Conservation (phyloP, 1,140 invertebrate species). For the Temnothorax curvispinosus region DNA sequence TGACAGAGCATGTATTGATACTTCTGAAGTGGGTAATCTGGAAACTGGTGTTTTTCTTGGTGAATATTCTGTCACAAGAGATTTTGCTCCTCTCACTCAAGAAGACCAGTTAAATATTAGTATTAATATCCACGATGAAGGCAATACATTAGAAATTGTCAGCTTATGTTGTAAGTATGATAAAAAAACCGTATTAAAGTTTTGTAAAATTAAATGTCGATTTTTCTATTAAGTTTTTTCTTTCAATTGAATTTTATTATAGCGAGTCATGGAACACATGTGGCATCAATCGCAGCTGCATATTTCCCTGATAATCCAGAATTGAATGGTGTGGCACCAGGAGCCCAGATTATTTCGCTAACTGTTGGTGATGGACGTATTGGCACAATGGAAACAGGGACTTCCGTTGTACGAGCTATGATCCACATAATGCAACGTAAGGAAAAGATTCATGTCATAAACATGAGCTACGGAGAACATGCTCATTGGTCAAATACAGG, state of each 20-base stretch:
- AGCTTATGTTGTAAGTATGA: constrained; percentile 94
- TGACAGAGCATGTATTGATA: constrained; percentile 94
- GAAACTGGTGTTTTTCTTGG: constrained; percentile 91
- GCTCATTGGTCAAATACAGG: constrained; percentile 96
- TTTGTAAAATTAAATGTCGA: neutral
- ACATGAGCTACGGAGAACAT: constrained; percentile 99
- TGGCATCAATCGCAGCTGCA: constrained; percentile 97
- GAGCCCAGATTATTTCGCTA: constrained; percentile 97
- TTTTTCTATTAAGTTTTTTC: constrained; percentile 31
- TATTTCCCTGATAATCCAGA: constrained; percentile 96
- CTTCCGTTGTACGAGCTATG: constrained; percentile 95
- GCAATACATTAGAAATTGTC: constrained; percentile 96
- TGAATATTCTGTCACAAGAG: constrained; percentile 93
- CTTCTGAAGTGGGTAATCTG: constrained; percentile 93
- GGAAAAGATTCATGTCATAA: constrained; percentile 94
- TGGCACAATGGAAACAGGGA: constrained; percentile 98
- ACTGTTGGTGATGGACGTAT: constrained; percentile 96
- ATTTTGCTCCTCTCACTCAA: constrained; percentile 92
- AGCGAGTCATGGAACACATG: constrained; percentile 98
- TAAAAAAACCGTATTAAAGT: neutral
- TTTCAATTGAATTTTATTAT: constrained; percentile 63
- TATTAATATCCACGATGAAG: constrained; percentile 97
- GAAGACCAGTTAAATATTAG: constrained; percentile 95
- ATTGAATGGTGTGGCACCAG: constrained; percentile 97
- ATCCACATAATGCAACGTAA: constrained; percentile 92